phyloP scores from a whole-genome alignment of 2,113 vertebrate species.

The Gobio gobio region DNA sequence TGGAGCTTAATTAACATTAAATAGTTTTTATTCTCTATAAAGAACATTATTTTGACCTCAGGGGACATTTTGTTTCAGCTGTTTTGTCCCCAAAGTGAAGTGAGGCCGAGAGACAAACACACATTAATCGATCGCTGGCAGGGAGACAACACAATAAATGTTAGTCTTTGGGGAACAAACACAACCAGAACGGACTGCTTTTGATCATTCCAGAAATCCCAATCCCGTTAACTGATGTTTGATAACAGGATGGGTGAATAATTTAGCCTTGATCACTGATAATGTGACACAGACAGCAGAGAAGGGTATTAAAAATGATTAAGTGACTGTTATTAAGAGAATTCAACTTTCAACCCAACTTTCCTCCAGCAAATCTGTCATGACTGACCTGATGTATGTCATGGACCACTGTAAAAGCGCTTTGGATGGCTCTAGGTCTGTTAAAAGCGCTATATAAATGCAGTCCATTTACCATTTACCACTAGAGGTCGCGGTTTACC shows the following conservation, averaged over 20 bases:
- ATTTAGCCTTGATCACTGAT: neutral
- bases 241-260: neutral
- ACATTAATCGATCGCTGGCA: slow-evolving; percentile 4
- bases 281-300: neutral
- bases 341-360: neutral
- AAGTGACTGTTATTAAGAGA: neutral
- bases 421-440: too few relatives aligned
- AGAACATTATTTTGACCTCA: neutral
- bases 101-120: neutral
- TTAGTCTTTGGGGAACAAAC: neutral
- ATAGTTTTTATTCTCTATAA: neutral
- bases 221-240: neutral
- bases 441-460: too few relatives aligned
- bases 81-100: neutral
- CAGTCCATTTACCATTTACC: too few relatives aligned
- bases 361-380: neutral
- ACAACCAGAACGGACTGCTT: neutral
- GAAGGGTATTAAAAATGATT: neutral
- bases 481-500: neutral
- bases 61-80: neutral
- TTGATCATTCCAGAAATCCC: neutral
- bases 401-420: too few relatives aligned
- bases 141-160: neutral
- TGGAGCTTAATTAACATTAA: neutral
- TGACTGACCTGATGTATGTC: neutral